Evolutionary conservation across 2,113 vertebrate genomes (phyloP).

Genomic region (Eira barbara): DNA sequence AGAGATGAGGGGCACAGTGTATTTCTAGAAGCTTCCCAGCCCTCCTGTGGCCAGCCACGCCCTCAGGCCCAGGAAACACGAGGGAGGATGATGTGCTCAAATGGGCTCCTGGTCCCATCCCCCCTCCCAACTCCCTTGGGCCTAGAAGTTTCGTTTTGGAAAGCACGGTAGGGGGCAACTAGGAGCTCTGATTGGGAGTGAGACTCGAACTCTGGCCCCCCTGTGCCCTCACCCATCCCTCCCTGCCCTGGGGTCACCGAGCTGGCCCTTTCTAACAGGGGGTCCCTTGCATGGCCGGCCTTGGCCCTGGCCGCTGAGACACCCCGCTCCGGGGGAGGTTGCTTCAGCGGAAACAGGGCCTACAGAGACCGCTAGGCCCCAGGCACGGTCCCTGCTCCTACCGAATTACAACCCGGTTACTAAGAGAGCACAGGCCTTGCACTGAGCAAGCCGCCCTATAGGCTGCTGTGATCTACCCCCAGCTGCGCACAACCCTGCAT

Average conservation of each 20-base stretch:
- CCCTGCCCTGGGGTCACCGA: background rate
- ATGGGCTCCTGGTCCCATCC: background rate
- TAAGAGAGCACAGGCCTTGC: background rate
- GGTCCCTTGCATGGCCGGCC: background rate
- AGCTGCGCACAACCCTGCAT: rapidly evolving
- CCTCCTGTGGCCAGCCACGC: background rate
- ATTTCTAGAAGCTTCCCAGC: background rate
- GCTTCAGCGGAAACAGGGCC: background rate
- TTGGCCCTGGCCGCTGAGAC: background rate
- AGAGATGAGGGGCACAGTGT: background rate
- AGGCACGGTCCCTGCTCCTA: background rate
- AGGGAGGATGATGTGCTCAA: background rate
- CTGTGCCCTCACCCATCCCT: background rate
- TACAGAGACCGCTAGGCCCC: background rate
- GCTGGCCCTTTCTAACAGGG: background rate
- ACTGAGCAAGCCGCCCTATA: background rate
- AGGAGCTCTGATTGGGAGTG: too few relatives aligned
- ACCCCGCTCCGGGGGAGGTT: background rate
- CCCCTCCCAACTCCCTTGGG: background rate
- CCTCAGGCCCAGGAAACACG: background rate
- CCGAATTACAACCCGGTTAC: background rate
- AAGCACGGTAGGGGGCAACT: background rate
- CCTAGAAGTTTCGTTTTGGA: background rate
- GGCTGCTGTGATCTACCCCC: background rate
- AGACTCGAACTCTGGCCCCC: background rate